phyloP scores from a whole-genome alignment of 2,888 invertebrate genomes.

The Allygus modestus region DNA sequence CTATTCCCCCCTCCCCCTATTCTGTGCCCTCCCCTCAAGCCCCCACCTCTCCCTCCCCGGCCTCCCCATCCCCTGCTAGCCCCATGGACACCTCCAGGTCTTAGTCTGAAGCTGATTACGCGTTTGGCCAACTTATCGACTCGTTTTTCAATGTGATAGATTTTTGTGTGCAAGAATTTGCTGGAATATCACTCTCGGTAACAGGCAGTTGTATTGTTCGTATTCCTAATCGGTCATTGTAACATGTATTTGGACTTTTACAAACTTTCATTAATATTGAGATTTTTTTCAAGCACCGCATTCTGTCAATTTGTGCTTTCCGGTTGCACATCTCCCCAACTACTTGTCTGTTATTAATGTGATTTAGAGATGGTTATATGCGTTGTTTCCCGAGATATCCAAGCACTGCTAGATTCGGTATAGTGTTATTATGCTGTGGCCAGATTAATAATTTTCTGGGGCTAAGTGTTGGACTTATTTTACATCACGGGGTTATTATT shows the following conservation, averaged over 20 bases:
- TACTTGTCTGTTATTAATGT: neutral
- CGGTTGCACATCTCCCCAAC: neutral
- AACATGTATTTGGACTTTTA: slow-evolving; percentile 8
- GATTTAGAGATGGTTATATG: neutral
- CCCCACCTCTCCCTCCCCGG: slow-evolving; percentile 62
- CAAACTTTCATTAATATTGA: neutral
- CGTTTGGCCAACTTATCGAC: neutral
- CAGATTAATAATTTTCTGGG: neutral
- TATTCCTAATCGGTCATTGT: neutral
- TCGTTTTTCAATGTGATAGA: slow-evolving; percentile 19
- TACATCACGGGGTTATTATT: slow-evolving; percentile 1
- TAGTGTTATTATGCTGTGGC: neutral
- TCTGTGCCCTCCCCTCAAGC: slow-evolving; percentile 71
- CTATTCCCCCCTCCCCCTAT: slow-evolving; percentile 78
- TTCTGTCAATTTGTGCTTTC: slow-evolving; percentile 10
- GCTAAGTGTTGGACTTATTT: neutral
- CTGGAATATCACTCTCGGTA: neutral
- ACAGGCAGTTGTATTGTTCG: neutral
- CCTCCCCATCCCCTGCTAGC: slow-evolving; percentile 68
- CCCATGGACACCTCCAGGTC: slow-evolving; percentile 69
- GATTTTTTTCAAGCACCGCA: neutral
- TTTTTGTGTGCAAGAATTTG: neutral
- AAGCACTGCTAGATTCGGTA: neutral
- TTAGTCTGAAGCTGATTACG: slow-evolving; percentile 56
- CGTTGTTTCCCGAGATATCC: neutral